Conservation (phyloP, 2,888 invertebrate genomes). For the Agapostemon virescens region DNA sequence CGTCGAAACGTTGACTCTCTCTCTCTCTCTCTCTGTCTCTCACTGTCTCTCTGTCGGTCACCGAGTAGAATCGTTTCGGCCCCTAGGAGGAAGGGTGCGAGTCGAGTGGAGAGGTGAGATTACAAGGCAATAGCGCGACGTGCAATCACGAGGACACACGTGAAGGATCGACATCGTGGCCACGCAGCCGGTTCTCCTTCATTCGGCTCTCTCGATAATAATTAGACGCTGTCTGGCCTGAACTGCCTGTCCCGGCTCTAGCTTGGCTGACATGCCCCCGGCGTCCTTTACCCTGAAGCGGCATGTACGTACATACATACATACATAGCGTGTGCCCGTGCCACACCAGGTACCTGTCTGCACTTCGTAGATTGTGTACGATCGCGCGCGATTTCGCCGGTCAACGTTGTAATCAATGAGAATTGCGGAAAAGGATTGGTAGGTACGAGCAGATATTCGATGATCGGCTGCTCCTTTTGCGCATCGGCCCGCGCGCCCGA, state of each 20-base stretch:
- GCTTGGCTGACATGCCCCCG: slow-evolving; percentile 50
- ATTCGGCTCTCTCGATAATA: slow-evolving; percentile 73
- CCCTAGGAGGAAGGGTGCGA: slow-evolving; percentile 41
- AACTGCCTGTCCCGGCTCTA: slow-evolving; percentile 42
- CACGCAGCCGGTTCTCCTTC: slow-evolving; percentile 65
- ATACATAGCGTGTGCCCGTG: slow-evolving; percentile 14
- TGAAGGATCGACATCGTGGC: slow-evolving; percentile 69
- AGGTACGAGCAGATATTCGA: slow-evolving; percentile 25
- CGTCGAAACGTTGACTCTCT: slow-evolving; percentile 26
- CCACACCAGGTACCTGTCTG: background rate
- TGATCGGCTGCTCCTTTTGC: background rate
- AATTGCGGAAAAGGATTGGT: slow-evolving; percentile 44
- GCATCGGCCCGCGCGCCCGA: background rate
- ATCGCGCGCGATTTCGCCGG: slow-evolving; percentile 53
- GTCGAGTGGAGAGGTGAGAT: slow-evolving; percentile 68
- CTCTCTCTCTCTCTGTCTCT: too few species aligned
- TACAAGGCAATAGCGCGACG: slow-evolving; percentile 73
- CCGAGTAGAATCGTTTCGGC: slow-evolving; percentile 45
- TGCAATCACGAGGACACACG: slow-evolving; percentile 74
- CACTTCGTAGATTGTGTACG: slow-evolving; percentile 2
- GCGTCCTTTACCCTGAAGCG: slow-evolving; percentile 54
- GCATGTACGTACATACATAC: slow-evolving; percentile 16
- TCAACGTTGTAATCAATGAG: slow-evolving; percentile 60
- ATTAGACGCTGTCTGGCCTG: slow-evolving; percentile 69
- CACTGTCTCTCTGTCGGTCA: slow-evolving; percentile 18